phyloP scores from a whole-genome alignment of 1,140 invertebrate genomes.

The Drosophila eugracilis region DNA sequence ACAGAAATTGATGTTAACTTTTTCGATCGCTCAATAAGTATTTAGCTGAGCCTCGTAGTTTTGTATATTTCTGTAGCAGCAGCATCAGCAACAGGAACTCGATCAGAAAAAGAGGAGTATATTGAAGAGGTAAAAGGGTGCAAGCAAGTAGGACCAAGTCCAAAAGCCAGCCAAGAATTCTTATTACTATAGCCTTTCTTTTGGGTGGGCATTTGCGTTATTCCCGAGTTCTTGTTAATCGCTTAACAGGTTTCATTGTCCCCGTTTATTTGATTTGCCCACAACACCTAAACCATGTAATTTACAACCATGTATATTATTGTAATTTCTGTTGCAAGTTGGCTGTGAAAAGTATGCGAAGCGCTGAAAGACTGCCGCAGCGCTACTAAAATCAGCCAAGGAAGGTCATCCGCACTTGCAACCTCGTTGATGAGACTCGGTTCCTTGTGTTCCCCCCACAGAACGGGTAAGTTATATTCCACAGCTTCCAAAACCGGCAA shows the following conservation, averaged over 20 bases:
- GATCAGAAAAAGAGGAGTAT: slow-evolving; percentile 16
- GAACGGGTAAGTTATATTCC: slow-evolving; percentile 51
- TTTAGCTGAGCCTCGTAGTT: slow-evolving; percentile 34
- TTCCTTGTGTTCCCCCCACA: neutral
- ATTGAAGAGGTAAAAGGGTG: slow-evolving; percentile 27
- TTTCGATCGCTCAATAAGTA: slow-evolving; percentile 11
- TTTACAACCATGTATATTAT: slow-evolving; percentile 69
- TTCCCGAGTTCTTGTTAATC: slow-evolving; percentile 13
- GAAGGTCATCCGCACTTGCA: slow-evolving; percentile 24
- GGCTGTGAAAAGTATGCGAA: slow-evolving; percentile 75
- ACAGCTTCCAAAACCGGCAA: slow-evolving; percentile 33
- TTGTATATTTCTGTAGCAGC: slow-evolving; percentile 34
- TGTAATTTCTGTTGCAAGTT: slow-evolving; percentile 79
- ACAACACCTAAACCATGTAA: slow-evolving; percentile 27
- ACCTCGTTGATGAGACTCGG: slow-evolving; percentile 9
- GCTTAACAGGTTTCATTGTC: slow-evolving; percentile 22
- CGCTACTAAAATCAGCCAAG: slow-evolving; percentile 59
- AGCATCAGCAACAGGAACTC: slow-evolving; percentile 23
- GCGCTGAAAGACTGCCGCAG: slow-evolving; percentile 64
- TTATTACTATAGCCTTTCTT: slow-evolving; percentile 29
- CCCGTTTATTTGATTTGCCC: slow-evolving; percentile 51
- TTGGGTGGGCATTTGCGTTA: slow-evolving; percentile 31
- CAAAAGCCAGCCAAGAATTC: slow-evolving; percentile 17
- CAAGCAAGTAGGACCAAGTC: slow-evolving; percentile 32
- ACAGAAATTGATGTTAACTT: slow-evolving; percentile 62